phyloP scores from a whole-genome alignment of 2,888 invertebrate genomes.

The Torymus texanus region DNA sequence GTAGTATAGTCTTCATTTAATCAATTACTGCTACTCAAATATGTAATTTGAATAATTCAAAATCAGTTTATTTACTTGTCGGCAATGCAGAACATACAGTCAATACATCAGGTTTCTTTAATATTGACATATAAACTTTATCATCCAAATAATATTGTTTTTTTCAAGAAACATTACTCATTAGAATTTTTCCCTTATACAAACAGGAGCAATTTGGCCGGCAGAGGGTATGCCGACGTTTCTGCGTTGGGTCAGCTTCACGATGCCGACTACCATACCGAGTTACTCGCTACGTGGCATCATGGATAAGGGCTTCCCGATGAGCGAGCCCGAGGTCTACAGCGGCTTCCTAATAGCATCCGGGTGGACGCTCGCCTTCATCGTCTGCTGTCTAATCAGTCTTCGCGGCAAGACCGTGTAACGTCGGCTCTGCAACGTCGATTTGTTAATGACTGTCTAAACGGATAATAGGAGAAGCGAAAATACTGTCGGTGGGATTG shows the following conservation, averaged over 20 bases:
- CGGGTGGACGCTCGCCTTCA: conserved; percentile 81
- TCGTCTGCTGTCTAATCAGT: conserved; percentile 78
- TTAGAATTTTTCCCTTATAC: too few species aligned
- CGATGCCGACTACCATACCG: conserved; percentile 88
- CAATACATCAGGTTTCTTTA: too few species aligned
- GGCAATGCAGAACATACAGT: too few species aligned
- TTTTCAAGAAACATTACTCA: not conserved
- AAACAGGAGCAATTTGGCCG: conserved; percentile 82
- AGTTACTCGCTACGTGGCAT: conserved; percentile 85
- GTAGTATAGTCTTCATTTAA: too few species aligned
- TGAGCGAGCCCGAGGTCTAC: conserved; percentile 83
- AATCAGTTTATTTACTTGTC: too few species aligned
- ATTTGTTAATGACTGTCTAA: too few species aligned
- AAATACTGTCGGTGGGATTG: too few species aligned
- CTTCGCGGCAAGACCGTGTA: conserved; percentile 68
- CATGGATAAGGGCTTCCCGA: conserved; percentile 84
- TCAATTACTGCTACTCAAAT: too few species aligned
- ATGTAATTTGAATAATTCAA: too few species aligned
- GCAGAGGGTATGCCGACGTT: conserved; percentile 82
- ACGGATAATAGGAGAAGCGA: too few species aligned
- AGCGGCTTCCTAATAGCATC: conserved; percentile 83
- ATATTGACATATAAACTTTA: too few species aligned
- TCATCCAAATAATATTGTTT: too few species aligned
- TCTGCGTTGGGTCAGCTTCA: conserved; percentile 80
- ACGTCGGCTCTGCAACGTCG: not conserved